These are phyloP conservation scores for Physeter macrocephalus DNA, from an alignment of 2,113 vertebrate genomes.

Conservation along the genomic window DNA sequence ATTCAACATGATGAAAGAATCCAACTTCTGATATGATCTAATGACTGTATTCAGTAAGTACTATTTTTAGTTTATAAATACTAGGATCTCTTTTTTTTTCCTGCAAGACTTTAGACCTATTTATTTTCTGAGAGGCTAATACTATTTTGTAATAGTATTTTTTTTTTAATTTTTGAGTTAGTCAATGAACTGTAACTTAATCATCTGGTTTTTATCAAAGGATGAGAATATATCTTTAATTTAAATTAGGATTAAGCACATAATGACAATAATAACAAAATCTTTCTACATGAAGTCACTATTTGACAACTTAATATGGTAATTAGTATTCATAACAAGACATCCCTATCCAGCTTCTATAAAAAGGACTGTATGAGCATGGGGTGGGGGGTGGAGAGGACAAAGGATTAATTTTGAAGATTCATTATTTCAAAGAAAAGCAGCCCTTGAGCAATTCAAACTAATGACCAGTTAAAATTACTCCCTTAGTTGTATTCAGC, in stretches of 20 bases:
- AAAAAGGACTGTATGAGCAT: not conserved
- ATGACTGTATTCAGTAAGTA: not conserved
- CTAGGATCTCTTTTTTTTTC: not conserved
- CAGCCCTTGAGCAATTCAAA: slow-evolving; percentile 18
- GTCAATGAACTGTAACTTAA: slow-evolving; percentile 21
- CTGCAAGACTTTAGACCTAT: not conserved
- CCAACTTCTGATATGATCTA: not conserved
- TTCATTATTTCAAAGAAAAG: slow-evolving; percentile 52
- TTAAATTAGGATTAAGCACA: slow-evolving; percentile 21
- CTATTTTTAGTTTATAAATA: not conserved
- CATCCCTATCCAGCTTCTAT: not conserved
- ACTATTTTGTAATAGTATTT: not conserved
- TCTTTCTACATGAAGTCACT: slow-evolving; percentile 29
- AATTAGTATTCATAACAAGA: slow-evolving; percentile 46
- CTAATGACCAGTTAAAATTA: not conserved
- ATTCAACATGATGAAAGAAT: not conserved
- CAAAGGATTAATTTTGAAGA: slow-evolving; percentile 2
- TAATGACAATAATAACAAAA: slow-evolving; percentile 11
- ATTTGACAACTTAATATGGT: not conserved
- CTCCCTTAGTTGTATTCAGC: not conserved
- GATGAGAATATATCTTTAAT: slow-evolving; percentile 23
- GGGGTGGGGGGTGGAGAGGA: not conserved
- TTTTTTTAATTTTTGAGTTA: not conserved
- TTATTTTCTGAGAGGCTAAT: not conserved
- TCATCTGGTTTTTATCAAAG: slow-evolving; percentile 19